Evolutionary conservation across 2,888 invertebrate genomes (phyloP), one percentile per base, ranked within the genome.

Genomic region (Caenorhabditis doughertyi): DNA sequence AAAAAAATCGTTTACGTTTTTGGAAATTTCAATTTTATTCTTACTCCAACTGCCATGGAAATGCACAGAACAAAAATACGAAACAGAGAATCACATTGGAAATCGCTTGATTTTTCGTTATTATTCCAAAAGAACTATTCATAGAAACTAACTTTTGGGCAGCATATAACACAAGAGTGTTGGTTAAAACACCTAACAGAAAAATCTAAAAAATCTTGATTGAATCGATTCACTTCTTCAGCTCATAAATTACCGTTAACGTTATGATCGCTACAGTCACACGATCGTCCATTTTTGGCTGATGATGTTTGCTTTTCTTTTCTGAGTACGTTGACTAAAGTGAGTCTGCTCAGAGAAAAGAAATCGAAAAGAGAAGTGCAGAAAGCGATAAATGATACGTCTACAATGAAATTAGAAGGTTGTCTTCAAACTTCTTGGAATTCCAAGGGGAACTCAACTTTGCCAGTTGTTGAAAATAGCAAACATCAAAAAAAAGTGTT

Each of bases 51-150:
- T 64, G 64, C 64, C 47, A 49, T 16, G 64, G 64, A 35, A 47
- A 29, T 16, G 32, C 64, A 32, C 29, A 64, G 3, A 64, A 32
- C 1, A 64, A 13, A 32, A 49, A 64, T 1, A 64, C 32, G 9
- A 35, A 64, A 32, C 32, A 64, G 0, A 64, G 32, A 32, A 49
- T 49, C 1, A 16, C 49, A n/a, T 47, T 64, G 7, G 49, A 64
- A 27, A 32, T 47, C 13, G 64, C 49, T 64, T 64, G 64, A 21
- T 64, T 64, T 23, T 49, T 64, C 2, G 64, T 64, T 0, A 64
- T 64, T 13, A 64, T 49, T 18, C 64, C 64, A 21, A 64, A 64
- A 0, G 64, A 47, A 27, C 64, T 64, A 11, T 47, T 64, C 64
- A 64, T 64, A 1, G 64, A 64, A 21, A 21, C 13, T 0, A 64